phyloP scores from a whole-genome alignment of 2,888 invertebrate species.

The Didymodactylos carnosus region DNA sequence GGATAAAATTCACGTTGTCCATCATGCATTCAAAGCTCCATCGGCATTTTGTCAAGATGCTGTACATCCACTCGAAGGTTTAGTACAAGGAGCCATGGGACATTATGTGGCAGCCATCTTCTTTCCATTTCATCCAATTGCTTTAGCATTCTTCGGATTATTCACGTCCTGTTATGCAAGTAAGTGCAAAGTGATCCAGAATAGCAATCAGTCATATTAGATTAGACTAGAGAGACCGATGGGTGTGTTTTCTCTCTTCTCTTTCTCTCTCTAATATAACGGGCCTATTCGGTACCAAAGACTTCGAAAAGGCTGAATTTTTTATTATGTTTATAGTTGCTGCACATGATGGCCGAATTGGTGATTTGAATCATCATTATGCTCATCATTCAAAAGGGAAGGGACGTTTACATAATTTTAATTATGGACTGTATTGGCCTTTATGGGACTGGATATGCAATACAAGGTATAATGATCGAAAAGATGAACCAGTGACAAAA shows the following conservation, averaged over 20 bases:
- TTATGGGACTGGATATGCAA: background rate
- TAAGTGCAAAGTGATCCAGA: background rate
- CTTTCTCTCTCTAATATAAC: no score
- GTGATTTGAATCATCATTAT: background rate
- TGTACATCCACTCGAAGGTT: background rate
- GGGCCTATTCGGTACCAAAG: no score
- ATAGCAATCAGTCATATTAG: background rate
- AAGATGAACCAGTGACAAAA: no score
- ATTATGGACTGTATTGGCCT: background rate
- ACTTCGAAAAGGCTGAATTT: no score
- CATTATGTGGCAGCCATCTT: background rate
- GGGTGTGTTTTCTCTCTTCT: no score
- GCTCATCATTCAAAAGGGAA: background rate
- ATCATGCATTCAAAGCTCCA: background rate
- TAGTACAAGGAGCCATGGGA: background rate
- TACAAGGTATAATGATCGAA: background rate
- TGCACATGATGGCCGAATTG: background rate
- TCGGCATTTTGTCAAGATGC: background rate
- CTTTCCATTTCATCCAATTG: background rate
- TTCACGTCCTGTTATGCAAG: background rate
- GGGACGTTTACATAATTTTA: background rate
- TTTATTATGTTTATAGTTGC: background rate
- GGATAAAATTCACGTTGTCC: background rate
- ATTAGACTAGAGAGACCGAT: no score
- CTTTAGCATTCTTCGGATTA: background rate